phyloP scores from a whole-genome alignment of 2,113 vertebrate genomes.

The Pelmatolapia mariae region DNA sequence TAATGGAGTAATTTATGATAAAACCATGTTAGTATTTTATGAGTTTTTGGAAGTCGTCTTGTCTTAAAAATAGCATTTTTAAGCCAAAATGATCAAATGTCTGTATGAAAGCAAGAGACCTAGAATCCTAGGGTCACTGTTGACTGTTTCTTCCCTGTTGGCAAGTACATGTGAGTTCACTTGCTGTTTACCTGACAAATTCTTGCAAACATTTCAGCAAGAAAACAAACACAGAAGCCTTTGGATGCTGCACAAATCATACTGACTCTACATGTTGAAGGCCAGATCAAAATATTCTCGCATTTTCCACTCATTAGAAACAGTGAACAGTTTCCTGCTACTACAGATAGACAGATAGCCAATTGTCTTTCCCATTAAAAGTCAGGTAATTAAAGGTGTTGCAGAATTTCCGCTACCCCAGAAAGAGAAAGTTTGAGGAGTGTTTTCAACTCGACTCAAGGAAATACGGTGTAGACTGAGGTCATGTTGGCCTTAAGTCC shows the following conservation, averaged over 20 bases:
- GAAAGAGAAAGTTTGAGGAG: background rate
- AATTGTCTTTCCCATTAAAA: conserved; percentile 7
- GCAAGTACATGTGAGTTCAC: conserved; percentile 39
- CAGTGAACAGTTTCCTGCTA: background rate
- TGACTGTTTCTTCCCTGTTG: background rate
- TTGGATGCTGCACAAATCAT: background rate
- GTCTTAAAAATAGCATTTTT: background rate
- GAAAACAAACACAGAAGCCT: background rate
- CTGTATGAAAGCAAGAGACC: background rate
- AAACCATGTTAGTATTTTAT: background rate
- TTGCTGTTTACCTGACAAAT: conserved; percentile 64
- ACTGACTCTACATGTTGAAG: background rate
- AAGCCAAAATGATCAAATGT: background rate
- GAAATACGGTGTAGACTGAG: background rate
- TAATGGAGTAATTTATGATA: background rate
- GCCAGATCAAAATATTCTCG: background rate
- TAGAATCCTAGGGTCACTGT: background rate
- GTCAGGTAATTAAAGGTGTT: background rate
- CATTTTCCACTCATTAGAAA: background rate
- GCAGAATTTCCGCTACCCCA: background rate
- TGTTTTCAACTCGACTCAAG: background rate
- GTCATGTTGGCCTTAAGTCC: background rate
- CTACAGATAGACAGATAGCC: background rate
- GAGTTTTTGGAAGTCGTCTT: background rate
- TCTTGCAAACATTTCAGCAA: conserved; percentile 44